Evolutionary conservation across 2,113 vertebrate species (phyloP).

Genomic region (Hemibagrus wyckioides): DNA sequence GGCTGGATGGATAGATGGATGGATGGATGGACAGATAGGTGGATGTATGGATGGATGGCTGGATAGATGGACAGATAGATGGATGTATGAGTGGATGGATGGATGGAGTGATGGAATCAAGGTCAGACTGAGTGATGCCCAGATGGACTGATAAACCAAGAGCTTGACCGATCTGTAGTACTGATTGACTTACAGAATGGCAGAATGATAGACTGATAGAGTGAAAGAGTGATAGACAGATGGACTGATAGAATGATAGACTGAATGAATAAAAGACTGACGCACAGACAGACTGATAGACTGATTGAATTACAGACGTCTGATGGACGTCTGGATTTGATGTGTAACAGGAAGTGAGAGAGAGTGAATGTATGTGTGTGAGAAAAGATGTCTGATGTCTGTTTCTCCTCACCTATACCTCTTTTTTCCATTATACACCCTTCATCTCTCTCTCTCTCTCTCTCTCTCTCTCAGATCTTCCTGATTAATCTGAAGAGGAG

Average conservation of each 20-base stretch:
- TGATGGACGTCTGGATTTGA: not conserved
- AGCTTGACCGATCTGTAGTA: not conserved
- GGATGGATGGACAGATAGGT: not conserved
- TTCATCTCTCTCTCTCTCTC: not conserved
- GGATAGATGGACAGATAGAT: not conserved
- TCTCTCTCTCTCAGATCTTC: constrained; percentile 76
- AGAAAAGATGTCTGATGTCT: not conserved
- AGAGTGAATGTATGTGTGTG: too few species aligned
- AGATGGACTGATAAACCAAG: not conserved
- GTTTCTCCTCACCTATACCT: not conserved
- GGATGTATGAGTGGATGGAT: too few species aligned
- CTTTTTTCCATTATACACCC: not conserved
- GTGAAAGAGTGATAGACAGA: not conserved
- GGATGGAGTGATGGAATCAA: not conserved
- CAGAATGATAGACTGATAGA: too few species aligned
- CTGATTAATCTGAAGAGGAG: constrained; percentile 94
- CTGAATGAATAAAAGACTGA: not conserved
- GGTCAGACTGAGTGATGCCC: not conserved
- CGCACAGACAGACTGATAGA: not conserved
- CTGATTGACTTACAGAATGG: not conserved
- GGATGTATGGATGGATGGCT: not conserved
- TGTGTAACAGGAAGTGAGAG: not conserved
- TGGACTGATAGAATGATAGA: not conserved
- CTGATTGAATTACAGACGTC: not conserved
- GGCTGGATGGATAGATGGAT: too few species aligned